These are phyloP conservation scores for Nothobranchius kuhntae DNA, from an alignment of 2,113 vertebrate genomes.

Conservation along the genomic window DNA sequence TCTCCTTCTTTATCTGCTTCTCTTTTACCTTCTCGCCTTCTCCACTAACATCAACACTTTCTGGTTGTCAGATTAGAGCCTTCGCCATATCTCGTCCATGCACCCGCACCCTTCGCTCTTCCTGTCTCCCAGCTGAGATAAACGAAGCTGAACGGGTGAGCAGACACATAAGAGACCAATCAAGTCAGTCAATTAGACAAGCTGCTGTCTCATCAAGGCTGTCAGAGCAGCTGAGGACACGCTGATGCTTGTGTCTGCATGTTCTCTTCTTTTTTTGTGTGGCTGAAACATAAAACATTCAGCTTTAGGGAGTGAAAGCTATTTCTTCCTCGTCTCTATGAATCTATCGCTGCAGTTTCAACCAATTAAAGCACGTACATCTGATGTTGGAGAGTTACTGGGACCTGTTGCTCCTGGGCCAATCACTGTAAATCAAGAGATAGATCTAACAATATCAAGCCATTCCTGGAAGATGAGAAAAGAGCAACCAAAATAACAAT, in stretches of 20 bases:
- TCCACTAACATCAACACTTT: background rate
- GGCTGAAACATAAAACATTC: background rate
- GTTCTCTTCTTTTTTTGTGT: background rate
- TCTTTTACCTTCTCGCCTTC: background rate
- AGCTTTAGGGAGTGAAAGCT: too few species aligned
- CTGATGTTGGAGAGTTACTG: too few species aligned
- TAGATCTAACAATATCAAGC: too few species aligned
- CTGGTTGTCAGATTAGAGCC: constrained; percentile 31
- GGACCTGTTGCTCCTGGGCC: too few species aligned
- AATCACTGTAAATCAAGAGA: too few species aligned
- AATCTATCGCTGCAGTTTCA: too few species aligned
- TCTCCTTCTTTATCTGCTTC: background rate
- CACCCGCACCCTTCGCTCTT: background rate
- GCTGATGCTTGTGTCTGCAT: constrained; percentile 3
- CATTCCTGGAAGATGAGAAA: too few species aligned
- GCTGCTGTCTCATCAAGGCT: constrained; percentile 49
- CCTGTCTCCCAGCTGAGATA: constrained; percentile 27
- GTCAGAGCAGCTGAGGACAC: constrained; percentile 38
- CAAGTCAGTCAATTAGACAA: constrained; percentile 67
- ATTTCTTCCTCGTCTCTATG: too few species aligned
- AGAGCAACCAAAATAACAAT: too few species aligned
- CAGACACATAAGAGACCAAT: constrained; percentile 54
- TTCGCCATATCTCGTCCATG: constrained; percentile 29
- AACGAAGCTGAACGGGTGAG: constrained; percentile 47
- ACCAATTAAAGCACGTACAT: too few species aligned